Evolutionary conservation across 2,113 vertebrate species (phyloP).

Genomic region (Tricholaema leucomelas): DNA sequence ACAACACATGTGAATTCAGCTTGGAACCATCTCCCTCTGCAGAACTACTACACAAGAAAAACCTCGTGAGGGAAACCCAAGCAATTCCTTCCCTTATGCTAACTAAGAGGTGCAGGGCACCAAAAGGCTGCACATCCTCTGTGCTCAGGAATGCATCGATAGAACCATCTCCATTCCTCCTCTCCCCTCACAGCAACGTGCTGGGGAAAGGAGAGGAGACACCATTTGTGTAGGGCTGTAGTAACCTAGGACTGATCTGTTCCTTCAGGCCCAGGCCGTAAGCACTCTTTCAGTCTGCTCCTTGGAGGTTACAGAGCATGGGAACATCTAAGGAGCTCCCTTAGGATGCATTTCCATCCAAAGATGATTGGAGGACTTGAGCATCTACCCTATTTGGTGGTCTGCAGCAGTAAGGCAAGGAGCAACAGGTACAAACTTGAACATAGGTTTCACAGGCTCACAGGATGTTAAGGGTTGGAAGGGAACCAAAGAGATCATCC

Average conservation of each 20-base stretch:
- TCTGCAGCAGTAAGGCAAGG: too few relatives aligned
- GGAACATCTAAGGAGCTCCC: neutral
- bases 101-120: neutral
- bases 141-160: neutral
- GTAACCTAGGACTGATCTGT: neutral
- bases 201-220: neutral
- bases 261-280: neutral
- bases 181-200: neutral
- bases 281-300: neutral
- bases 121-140: neutral
- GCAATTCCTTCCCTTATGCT: neutral
- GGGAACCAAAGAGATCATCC: too few relatives aligned
- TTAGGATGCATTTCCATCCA: too few relatives aligned
- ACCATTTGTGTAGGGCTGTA: too few relatives aligned
- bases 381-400: too few relatives aligned
- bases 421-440: too few relatives aligned
- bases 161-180: neutral
- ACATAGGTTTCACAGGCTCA: too few relatives aligned
- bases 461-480: too few relatives aligned
- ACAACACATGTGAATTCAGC: neutral
- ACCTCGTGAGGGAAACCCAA: neutral
- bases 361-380: too few relatives aligned
- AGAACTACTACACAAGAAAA: neutral
- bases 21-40: neutral
- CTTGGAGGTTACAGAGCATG: accelerated